Base-by-base conservation (phyloP, 2,888 invertebrate species). In the Tiphia femorata region DNA sequence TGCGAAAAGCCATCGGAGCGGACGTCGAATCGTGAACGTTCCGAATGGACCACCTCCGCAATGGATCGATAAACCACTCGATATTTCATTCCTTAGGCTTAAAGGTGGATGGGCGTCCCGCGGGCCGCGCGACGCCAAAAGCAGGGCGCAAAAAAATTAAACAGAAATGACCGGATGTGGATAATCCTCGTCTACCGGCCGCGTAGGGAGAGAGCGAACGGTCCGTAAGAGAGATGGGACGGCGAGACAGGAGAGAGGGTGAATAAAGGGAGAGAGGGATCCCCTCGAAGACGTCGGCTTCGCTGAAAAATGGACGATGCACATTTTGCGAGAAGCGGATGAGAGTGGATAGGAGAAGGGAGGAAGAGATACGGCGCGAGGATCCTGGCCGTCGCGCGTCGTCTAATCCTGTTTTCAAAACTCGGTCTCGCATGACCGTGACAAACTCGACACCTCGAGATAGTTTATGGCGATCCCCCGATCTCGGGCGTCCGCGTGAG, bases 111-210 rank as follows among this genome's bases (percentile, higher is more conserved):
- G n/a, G n/a, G 35, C 49, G 33, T 14, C 12, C 14, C 12, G 33
- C 12, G 30, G 16, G 49, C 35, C 49, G 23, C 27, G 16, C 2
- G 16, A 46, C 10, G 12, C 12, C n/a, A n/a, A 19, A 20, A 27
- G 29, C 25, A 37, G 50, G 8, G 7, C 20, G 55, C 60, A 68
- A 76, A 75, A 76, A 74, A 66, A 64, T 76, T 70, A 67, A 69
- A 74, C 69, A 76, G 74, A 78, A 79, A 72, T 81, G 81, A 81
- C 80, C 81, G 81, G 81, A 81, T 79, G 81, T 77, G 72, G 75
- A 78, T 81, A 77, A 81, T 81, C 79, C 73, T 54, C 67, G 55
- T 46, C 37, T 37, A 37, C 37, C 37, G 17, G 54, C 44, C 30
- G 43, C 17, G 40, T 46, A 21, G 53, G 50, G 57, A 29, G 52